Evolutionary conservation across 2,888 invertebrate species (phyloP).

Genomic region (Liodrosophila aerea): DNA sequence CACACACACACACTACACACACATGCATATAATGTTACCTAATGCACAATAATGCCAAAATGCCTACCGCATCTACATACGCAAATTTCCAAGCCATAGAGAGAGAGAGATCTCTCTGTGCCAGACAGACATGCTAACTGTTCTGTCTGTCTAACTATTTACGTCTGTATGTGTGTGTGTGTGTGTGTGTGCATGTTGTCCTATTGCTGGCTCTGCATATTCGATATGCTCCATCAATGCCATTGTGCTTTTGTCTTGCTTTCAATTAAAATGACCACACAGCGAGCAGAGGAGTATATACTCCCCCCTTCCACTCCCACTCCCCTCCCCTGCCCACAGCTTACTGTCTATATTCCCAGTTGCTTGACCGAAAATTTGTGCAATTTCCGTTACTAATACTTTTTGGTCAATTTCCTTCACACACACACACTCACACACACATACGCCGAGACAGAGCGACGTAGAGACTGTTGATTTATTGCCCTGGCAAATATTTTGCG

Average conservation of each 20-base stretch:
- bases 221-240: slow-evolving; percentile 72
- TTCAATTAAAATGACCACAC: slow-evolving; percentile 71
- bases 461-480: slow-evolving; percentile 50
- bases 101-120: neutral
- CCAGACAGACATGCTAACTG: neutral
- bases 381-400: slow-evolving; percentile 76
- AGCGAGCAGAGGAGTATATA: slow-evolving; percentile 11
- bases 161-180: neutral
- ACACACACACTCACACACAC: slow-evolving; percentile 20
- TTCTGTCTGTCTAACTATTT: slow-evolving; percentile 3
- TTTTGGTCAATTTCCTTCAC: slow-evolving; percentile 73
- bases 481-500: slow-evolving; percentile 59
- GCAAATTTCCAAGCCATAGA: neutral
- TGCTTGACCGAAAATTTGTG: slow-evolving; percentile 67
- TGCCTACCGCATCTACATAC: slow-evolving; percentile 14
- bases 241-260: slow-evolving; percentile 62
- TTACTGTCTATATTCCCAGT: slow-evolving; percentile 22
- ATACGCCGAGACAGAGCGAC: slow-evolving; percentile 8
- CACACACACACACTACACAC: slow-evolving; percentile 16
- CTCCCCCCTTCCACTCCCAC: no score
- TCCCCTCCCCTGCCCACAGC: no score
- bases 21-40: slow-evolving; percentile 9
- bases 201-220: slow-evolving; percentile 53
- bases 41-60: slow-evolving; percentile 39
- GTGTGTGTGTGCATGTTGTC: slow-evolving; percentile 8